A percentile compares a stretch with the other conserved stretches of the same genome.
Conservation (phyloP, 2,797 vertebrate genomes). For the Sphenodon punctatus region DNA sequence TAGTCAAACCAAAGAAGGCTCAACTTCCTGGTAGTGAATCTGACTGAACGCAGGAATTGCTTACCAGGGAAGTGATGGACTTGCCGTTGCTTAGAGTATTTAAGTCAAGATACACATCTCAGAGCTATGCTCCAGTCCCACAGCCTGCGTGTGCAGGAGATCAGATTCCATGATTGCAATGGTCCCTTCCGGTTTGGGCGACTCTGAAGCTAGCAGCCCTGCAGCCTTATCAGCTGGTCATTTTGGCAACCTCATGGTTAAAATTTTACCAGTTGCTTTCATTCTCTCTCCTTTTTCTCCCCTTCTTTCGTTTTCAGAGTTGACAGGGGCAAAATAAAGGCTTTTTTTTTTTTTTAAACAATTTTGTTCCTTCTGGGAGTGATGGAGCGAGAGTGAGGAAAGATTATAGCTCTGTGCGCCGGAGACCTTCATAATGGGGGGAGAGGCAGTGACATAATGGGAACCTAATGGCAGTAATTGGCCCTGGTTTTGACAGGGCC, state of each 20-base stretch:
- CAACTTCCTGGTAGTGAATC: too few relatives aligned
- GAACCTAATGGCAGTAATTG: constrained; percentile 99
- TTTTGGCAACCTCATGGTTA: constrained; percentile 79
- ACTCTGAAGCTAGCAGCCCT: too few relatives aligned
- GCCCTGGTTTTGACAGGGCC: constrained; percentile 96
- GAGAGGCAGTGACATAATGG: constrained; percentile 97
- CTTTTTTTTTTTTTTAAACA: constrained; percentile 81
- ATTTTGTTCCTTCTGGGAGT: constrained; percentile 84
- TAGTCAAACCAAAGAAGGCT: too few relatives aligned
- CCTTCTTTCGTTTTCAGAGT: constrained; percentile 80
- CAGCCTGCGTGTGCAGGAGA: too few relatives aligned
- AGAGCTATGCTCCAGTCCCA: too few relatives aligned
- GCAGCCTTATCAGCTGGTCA: background rate
- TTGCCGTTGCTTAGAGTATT: too few relatives aligned
- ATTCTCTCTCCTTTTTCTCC: constrained; percentile 42
- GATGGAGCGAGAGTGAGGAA: constrained; percentile 95
- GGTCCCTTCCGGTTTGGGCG: too few relatives aligned
- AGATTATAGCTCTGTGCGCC: constrained; percentile 95
- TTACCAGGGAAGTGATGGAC: too few relatives aligned
- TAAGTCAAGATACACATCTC: too few relatives aligned
- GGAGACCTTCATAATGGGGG: constrained; percentile 83
- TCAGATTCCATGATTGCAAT: too few relatives aligned
- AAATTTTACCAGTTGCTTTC: constrained; percentile 82
- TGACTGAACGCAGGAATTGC: too few relatives aligned
- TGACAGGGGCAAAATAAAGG: constrained; percentile 86